Conservation (phyloP, 2,888 invertebrate species). For the Tetheella fluctuosa region DNA sequence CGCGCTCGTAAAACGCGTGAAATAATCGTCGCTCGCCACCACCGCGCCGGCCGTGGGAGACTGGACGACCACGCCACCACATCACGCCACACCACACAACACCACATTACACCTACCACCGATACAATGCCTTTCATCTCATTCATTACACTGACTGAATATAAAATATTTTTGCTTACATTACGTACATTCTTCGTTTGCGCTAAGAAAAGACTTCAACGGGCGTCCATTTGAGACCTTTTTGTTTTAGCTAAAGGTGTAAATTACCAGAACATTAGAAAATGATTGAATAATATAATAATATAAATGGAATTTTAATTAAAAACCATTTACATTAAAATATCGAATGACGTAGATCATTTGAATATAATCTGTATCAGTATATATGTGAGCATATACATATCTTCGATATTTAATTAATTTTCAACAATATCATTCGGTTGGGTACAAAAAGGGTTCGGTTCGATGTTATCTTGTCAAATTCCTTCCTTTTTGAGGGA, state of each 20-base stretch:
- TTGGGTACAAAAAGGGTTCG: constrained; percentile 23
- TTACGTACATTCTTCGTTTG: not conserved
- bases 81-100: not conserved
- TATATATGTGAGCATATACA: constrained; percentile 2
- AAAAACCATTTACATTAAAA: not conserved
- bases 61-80: constrained; percentile 6
- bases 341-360: not conserved
- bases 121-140: not conserved
- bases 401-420: constrained; percentile 23
- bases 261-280: too few relatives aligned
- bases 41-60: constrained; percentile 15
- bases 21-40: constrained; percentile 5
- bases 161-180: not conserved
- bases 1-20: constrained; percentile 17
- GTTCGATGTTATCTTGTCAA: constrained; percentile 26
- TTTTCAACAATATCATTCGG: constrained; percentile 29
- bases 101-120: not conserved
- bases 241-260: not conserved
- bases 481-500: constrained; percentile 8
- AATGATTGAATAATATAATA: not conserved
- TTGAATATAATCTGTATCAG: not conserved
- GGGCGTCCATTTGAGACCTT: constrained; percentile 17
- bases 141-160: not conserved
- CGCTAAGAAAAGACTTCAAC: constrained; percentile 45
- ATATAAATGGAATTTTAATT: constrained; percentile 3